A percentile compares a stretch with the other conserved stretches of the same genome.
These are phyloP conservation scores for Gymnogyps californianus DNA, from an alignment of 2,113 vertebrate genomes.

Conservation along the genomic window DNA sequence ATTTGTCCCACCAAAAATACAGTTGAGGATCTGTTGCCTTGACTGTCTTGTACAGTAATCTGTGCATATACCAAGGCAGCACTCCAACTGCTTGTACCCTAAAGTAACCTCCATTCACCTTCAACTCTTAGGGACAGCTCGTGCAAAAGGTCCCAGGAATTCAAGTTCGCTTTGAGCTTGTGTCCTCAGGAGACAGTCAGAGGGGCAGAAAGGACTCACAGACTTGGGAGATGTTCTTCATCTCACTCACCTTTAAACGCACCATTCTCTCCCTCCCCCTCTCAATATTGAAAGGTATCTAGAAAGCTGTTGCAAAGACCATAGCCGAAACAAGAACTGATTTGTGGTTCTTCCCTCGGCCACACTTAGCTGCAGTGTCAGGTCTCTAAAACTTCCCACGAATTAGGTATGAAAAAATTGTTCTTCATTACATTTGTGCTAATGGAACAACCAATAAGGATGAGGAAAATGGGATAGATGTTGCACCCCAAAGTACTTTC, in stretches of 20 bases:
- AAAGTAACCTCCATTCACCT: not conserved
- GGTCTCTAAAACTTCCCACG: not conserved
- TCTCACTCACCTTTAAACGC: not conserved
- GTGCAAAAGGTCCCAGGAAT: not conserved
- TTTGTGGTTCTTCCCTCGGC: not conserved
- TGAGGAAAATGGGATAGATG: not conserved
- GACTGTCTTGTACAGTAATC: not conserved
- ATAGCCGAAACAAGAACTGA: not conserved
- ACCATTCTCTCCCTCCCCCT: fast-evolving
- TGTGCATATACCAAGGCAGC: not conserved
- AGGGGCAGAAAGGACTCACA: not conserved
- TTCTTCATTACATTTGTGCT: not conserved
- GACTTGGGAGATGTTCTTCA: not conserved
- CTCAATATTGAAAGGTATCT: not conserved
- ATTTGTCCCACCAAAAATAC: not conserved
- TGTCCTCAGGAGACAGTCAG: not conserved
- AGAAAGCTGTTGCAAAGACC: not conserved
- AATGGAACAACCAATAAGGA: not conserved
- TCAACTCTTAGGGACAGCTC: not conserved
- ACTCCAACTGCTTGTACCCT: not conserved
- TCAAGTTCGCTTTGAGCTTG: not conserved
- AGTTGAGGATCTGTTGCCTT: not conserved
- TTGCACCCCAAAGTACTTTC: not conserved
- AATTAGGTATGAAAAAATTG: not conserved
- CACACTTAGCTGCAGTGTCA: not conserved